phyloP scores from a whole-genome alignment of 2,797 vertebrate genomes.

The Eleutherodactylus coqui region DNA sequence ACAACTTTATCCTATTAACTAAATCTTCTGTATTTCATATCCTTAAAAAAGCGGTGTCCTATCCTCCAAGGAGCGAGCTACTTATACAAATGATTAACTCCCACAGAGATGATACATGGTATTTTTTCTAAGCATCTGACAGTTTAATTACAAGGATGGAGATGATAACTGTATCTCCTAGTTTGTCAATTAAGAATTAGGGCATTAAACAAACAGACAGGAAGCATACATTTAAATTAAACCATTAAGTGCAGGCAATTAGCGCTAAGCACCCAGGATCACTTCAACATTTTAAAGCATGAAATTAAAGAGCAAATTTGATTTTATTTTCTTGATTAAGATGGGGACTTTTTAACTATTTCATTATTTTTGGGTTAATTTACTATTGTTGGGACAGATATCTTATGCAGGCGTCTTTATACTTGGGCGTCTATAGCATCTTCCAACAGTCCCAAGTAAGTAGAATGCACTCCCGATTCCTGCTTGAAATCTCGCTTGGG shows the following conservation, averaged over 20 bases:
- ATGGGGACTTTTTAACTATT: conserved; percentile 35
- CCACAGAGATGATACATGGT: conserved; percentile 69
- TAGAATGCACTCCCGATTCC: too few species aligned
- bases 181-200: conserved; percentile 66
- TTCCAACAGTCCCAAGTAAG: too few species aligned
- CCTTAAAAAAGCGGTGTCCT: conserved; percentile 11
- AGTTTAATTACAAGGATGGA: conserved; percentile 72
- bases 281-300: conserved; percentile 53
- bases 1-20: conserved; percentile 40
- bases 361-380: background rate
- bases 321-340: conserved; percentile 44
- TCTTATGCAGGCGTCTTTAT: background rate
- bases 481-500: too few species aligned
- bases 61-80: conserved; percentile 61
- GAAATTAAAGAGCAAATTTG: conserved; percentile 52
- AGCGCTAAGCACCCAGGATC: conserved; percentile 52
- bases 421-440: too few species aligned
- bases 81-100: conserved; percentile 71
- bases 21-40: conserved; percentile 29
- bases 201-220: conserved; percentile 63
- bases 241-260: conserved; percentile 59
- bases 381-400: background rate
- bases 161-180: conserved; percentile 59
- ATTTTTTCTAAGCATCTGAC: conserved; percentile 70
- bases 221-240: conserved; percentile 32